Evolutionary conservation across 2,888 invertebrate genomes (phyloP), one percentile per base, ranked within the genome.

Genomic region (Calliopum simillimum): DNA sequence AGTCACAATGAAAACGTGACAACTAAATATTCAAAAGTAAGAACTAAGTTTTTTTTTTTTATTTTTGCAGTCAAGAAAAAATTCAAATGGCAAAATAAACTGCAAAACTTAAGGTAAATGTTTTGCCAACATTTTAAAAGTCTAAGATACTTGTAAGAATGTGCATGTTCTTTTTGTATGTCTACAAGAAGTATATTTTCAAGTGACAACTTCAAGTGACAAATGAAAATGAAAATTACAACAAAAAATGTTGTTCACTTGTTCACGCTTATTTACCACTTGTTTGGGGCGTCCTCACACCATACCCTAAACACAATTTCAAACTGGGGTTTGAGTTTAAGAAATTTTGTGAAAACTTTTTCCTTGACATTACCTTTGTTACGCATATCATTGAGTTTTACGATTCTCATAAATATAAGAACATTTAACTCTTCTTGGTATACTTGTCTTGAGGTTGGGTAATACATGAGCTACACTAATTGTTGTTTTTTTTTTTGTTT

Each of bases 331-430:
- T n/a, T 65, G 19, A 61, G 43, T 61, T 46, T 46, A n/a, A 43
- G 43, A 21, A 65, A 65, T 53, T 65, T 51, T 6, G 23, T 41
- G 65, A 65, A 51, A 67, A 67, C 58, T 59, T 67, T 67, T 59
- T 47, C 61, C 44, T 33, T 46, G 44, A 2, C 21, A 44, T 43
- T 67, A 66, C 47, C 47, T 67, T 33, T 67, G 49, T 21, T 49
- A 49, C 47, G 67, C 67, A 59, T 83, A 81, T 82, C 83, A 83
- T 82, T 81, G 81, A 78, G 79, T 81, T 84, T 83, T 82, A 84
- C 81, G 80, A 79, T 78, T 77, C 79, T 79, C 84, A 80, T 84
- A 84, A 84, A 84, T 82, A 84, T 79, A 77, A 78, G 81, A 83
- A 81, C 84, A 78, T 80, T 83, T 82, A 82, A 83, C 80, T 84